A percentile compares a stretch with the other conserved stretches of the same genome.
These are phyloP conservation scores for Thera obeliscata DNA, from an alignment of 2,888 invertebrate genomes.

Conservation along the genomic window DNA sequence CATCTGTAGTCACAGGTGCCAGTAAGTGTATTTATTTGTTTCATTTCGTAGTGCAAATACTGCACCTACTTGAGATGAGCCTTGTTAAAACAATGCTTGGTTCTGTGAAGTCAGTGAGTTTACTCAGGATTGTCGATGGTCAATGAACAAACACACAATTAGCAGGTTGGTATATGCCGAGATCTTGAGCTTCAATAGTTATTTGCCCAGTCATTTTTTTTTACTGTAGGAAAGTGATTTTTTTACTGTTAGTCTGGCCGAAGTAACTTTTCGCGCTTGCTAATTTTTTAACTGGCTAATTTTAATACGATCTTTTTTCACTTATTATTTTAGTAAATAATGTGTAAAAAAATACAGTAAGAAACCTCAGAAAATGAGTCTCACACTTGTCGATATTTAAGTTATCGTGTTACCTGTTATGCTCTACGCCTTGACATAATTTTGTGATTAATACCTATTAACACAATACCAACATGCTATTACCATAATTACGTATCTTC, in stretches of 20 bases:
- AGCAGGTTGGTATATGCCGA: conserved; percentile 32
- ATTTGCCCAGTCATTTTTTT: not conserved
- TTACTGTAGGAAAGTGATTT: not conserved
- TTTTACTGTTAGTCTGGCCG: no score
- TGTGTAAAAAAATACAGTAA: not conserved
- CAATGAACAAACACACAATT: conserved; percentile 50
- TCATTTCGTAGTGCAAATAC: conserved; percentile 16
- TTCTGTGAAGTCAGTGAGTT: conserved; percentile 33
- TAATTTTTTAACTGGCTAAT: no score
- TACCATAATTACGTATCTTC: not conserved
- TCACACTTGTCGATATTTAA: not conserved
- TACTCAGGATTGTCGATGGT: conserved; percentile 34
- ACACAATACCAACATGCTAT: not conserved
- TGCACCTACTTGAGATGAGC: conserved; percentile 14
- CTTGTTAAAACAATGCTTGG: conserved; percentile 35
- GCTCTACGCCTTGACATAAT: conserved; percentile 1
- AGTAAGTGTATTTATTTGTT: conserved; percentile 17
- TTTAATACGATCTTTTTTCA: no score
- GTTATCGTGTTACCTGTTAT: not conserved
- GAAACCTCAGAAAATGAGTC: not conserved
- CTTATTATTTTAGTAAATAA: not conserved
- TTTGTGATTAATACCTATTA: conserved; percentile 2
- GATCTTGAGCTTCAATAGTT: not conserved
- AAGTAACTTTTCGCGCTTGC: no score
- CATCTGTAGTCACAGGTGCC: not conserved